Evolutionary conservation across 35 echinoderm and acorn worm species (phyloP).

Genomic region (Holothuria glaberrima): DNA sequence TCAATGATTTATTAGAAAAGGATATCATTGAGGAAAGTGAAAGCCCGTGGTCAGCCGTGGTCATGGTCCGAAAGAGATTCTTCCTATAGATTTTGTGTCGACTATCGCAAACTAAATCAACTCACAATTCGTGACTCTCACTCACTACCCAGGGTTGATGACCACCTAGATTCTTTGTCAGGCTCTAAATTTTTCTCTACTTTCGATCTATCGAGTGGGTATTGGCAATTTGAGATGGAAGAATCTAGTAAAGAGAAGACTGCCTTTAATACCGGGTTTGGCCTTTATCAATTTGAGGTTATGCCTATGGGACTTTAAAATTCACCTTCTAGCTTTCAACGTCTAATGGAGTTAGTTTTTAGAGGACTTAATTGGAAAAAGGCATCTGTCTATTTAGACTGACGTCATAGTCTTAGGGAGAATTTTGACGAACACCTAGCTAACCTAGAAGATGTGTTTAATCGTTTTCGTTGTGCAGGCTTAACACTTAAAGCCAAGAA

Average conservation of each 20-base stretch:
- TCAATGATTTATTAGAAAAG: constrained; percentile 2
- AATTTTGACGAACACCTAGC: constrained; percentile 58
- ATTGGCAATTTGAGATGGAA: constrained; percentile 12
- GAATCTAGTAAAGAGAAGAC: background rate
- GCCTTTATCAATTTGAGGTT: background rate
- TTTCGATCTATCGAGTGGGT: constrained; percentile 13
- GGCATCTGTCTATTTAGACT: constrained; percentile 56
- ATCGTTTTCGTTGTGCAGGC: constrained; percentile 26
- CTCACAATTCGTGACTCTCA: background rate
- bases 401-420: constrained; percentile 65
- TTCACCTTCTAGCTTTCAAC: constrained; percentile 36
- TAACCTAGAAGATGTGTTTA: constrained; percentile 45
- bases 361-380: constrained; percentile 39
- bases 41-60: constrained; percentile 31
- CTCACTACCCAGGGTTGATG: constrained; percentile 24
- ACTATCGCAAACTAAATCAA: constrained; percentile 42
- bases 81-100: too few relatives aligned
- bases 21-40: background rate
- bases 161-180: background rate
- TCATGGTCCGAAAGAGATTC: too few relatives aligned
- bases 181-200: constrained; percentile 4
- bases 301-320: constrained; percentile 40
- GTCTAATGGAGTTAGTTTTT: too few relatives aligned
- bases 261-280: background rate
- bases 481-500: constrained; percentile 69